Evolutionary conservation across 2,888 invertebrate genomes (phyloP).

Genomic region (Drosophila nr. perissopoda): DNA sequence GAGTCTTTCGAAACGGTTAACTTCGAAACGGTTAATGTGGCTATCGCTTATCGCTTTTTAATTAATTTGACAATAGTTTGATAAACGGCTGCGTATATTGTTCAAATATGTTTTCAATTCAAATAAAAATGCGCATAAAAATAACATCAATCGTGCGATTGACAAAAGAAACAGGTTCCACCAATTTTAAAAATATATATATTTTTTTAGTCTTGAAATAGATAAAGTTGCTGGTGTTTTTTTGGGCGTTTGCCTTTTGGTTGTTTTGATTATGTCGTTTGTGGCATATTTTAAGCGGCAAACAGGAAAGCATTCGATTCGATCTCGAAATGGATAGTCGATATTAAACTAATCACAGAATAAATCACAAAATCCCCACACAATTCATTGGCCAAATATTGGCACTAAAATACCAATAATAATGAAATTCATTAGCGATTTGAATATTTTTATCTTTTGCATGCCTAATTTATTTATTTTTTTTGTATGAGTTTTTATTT

Average conservation of each 20-base stretch:
- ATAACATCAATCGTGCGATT: slow-evolving; percentile 63
- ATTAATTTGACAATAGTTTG: slow-evolving; percentile 56
- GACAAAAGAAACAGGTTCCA: slow-evolving; percentile 45
- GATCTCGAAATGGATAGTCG: slow-evolving; percentile 19
- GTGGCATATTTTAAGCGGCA: slow-evolving; percentile 13
- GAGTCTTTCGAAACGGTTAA: slow-evolving; percentile 66
- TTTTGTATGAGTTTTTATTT: slow-evolving; percentile 55
- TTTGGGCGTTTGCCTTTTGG: slow-evolving; percentile 34
- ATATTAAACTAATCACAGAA: slow-evolving; percentile 16
- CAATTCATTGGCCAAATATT: slow-evolving; percentile 35
- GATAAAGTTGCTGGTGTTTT: slow-evolving; percentile 29
- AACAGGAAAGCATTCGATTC: slow-evolving; percentile 37
- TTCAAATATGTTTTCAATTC: slow-evolving; percentile 35
- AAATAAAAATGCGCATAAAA: slow-evolving; percentile 71
- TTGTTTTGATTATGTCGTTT: slow-evolving; percentile 54
- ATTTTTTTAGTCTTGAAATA: slow-evolving; percentile 18
- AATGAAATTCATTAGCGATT: slow-evolving; percentile 72
- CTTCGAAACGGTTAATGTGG: slow-evolving; percentile 55
- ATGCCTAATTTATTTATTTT: background rate
- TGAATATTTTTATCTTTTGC: slow-evolving; percentile 15
- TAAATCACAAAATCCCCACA: slow-evolving; percentile 54
- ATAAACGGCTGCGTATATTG: slow-evolving; percentile 14
- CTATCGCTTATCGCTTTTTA: slow-evolving; percentile 52
- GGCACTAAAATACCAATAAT: slow-evolving; percentile 46
- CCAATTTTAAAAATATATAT: slow-evolving; percentile 7